Percentiles rank a stretch among this genome's conserved stretches.
These are phyloP conservation scores for Eublepharis macularius DNA, from an alignment of 2,113 vertebrate genomes.

Conservation along the genomic window DNA sequence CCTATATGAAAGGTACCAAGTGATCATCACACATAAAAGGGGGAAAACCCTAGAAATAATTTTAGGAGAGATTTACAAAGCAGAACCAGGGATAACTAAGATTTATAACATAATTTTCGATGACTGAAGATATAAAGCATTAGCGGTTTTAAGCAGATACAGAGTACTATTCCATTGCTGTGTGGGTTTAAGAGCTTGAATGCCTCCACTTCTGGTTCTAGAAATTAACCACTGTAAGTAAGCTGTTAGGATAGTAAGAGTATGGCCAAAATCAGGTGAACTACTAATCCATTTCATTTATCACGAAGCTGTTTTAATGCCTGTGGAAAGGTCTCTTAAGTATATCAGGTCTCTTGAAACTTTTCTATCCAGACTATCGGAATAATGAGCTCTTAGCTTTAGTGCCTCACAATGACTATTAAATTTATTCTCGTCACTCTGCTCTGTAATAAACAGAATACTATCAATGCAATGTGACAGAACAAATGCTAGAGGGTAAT, in stretches of 20 bases:
- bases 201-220: not conserved
- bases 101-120: no score
- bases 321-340: not conserved
- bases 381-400: slow-evolving; percentile 13
- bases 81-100: no score
- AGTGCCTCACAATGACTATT: slow-evolving; percentile 6
- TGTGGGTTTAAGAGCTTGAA: not conserved
- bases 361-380: not conserved
- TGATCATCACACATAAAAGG: no score
- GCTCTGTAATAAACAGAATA: not conserved
- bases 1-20: no score
- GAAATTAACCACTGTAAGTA: not conserved
- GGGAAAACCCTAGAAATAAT: no score
- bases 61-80: no score
- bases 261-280: not conserved
- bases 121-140: no score
- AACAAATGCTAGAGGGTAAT: slow-evolving; percentile 22
- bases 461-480: slow-evolving; percentile 4
- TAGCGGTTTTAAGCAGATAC: no score
- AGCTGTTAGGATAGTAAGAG: not conserved
- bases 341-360: not conserved
- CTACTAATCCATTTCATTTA: not conserved
- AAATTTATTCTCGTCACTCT: slow-evolving; percentile 1
- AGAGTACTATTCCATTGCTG: no score
- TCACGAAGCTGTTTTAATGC: not conserved